A percentile compares a stretch with the other conserved stretches of the same genome.
Evolutionary conservation across 1,140 invertebrate genomes (phyloP).

Genomic region (Trissolcus basalis): DNA sequence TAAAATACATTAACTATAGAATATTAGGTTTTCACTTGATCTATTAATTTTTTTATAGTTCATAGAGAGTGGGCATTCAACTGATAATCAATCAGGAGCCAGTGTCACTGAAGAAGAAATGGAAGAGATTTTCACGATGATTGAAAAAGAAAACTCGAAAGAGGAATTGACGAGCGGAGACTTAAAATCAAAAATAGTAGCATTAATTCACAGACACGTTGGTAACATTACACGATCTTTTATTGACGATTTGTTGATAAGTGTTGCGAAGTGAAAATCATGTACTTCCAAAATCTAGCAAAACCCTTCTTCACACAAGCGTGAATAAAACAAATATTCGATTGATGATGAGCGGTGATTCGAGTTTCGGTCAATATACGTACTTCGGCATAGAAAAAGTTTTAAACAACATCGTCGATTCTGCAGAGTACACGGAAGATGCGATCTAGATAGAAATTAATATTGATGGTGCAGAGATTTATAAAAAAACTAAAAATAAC

Average conservation of each 20-base stretch:
- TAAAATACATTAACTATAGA: no score
- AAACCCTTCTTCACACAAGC: conserved; percentile 3
- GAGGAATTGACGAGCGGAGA: no score
- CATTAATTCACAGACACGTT: conserved; percentile 1
- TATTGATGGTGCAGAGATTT: conserved; percentile 11
- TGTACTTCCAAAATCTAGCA: conserved; percentile 9
- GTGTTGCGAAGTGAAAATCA: conserved; percentile 4
- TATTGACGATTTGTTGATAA: conserved; percentile 4
- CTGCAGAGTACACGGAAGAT: neutral
- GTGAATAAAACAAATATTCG: neutral
- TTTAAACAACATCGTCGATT: neutral
- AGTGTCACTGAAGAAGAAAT: no score
- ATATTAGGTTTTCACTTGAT: no score
- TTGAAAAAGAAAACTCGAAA: neutral
- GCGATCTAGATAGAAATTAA: neutral
- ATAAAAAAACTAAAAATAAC: conserved; percentile 11
- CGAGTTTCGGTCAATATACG: neutral
- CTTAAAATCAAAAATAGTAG: conserved; percentile 18
- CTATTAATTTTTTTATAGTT: no score
- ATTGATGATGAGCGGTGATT: conserved; percentile 5
- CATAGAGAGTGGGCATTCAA: no score
- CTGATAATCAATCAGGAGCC: no score
- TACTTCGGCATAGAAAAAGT: neutral
- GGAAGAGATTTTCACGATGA: no score
- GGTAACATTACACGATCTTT: conserved; percentile 1